Evolutionary conservation across 2,797 vertebrate genomes (phyloP), one percentile per base, ranked within the genome.

Genomic region (Taeniopygia guttata): DNA sequence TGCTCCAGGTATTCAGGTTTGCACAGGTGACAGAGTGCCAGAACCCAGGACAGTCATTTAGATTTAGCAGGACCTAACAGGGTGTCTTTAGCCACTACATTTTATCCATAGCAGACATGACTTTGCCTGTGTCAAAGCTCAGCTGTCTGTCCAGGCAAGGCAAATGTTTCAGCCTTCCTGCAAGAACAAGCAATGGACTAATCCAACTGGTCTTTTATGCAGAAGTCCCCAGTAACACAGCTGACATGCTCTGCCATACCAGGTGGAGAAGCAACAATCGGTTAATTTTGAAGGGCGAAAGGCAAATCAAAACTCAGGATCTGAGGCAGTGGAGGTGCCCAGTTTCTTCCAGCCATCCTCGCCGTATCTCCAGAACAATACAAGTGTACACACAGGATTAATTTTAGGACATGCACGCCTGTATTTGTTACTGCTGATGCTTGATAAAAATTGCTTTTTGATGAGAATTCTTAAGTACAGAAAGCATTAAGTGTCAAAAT

Each of bases 161-260:
- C 96, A 12, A 96, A 25, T 86, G 84, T 94, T 93, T 96, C 90
- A 94, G 94, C 94, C 96, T 96, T 91, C 94, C 95, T 86, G 84
- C 45, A 95, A 95, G 96, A 96, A 97, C 48, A 90, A 96, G 95
- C 73, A 90, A 91, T 96, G 90, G 90, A 94, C 97, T 97, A 90
- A 96, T 96, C 95, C 97, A 96, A 86, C 93, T 86, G 95, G 94
- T 96, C 81, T 96, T 94, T 96, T 93, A 87, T 95, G 91, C 96
- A 95, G 95, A 95, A 97, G 94, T 95, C 90, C 93, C 96, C 84
- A 94, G 81, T 90, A 86, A 92, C 94, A 92, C 97, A 97, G 97
- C 96, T 96, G 95, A 92, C 89, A 93, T 48, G 92, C 81, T 90
- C 94, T 95, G 96, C 93, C 94, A 54, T 87, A 95, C 69, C 95